phyloP scores from a whole-genome alignment of 2,113 vertebrate species.

The Albula glossodonta region DNA sequence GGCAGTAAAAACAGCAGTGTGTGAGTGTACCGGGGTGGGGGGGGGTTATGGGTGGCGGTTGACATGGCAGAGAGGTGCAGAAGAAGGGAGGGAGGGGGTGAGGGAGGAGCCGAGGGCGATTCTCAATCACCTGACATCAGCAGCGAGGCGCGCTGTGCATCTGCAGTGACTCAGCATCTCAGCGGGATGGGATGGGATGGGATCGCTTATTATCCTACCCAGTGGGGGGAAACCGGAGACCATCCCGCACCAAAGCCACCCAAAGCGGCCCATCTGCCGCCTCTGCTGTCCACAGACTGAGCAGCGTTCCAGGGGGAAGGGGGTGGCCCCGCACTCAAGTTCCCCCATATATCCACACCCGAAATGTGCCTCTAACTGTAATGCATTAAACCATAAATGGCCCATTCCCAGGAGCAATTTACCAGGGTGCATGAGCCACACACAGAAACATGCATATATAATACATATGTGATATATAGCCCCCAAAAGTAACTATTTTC shows the following conservation, averaged over 20 bases:
- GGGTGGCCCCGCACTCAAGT: too few species aligned
- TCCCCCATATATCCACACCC: too few species aligned
- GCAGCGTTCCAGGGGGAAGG: too few species aligned
- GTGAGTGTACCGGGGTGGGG: too few species aligned
- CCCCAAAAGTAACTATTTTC: background rate
- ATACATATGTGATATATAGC: background rate
- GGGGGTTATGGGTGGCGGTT: background rate
- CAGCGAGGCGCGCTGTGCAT: constrained; percentile 26
- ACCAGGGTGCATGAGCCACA: background rate
- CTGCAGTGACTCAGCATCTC: constrained; percentile 59
- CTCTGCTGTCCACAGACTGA: constrained; percentile 8
- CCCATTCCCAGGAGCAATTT: background rate
- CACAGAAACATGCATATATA: background rate
- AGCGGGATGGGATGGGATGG: background rate
- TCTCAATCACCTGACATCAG: constrained; percentile 34
- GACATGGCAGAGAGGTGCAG: background rate
- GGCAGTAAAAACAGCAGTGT: too few species aligned
- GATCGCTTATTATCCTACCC: constrained; percentile 19
- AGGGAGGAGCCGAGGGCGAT: constrained; percentile 4
- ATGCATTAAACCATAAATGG: too few species aligned
- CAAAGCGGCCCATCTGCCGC: background rate
- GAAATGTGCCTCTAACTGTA: too few species aligned
- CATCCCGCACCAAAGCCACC: background rate
- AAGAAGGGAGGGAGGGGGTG: background rate
- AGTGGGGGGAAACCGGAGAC: background rate